These are phyloP conservation scores for Hycleus phaleratus DNA, from an alignment of 1,140 invertebrate species.

Conservation along the genomic window DNA sequence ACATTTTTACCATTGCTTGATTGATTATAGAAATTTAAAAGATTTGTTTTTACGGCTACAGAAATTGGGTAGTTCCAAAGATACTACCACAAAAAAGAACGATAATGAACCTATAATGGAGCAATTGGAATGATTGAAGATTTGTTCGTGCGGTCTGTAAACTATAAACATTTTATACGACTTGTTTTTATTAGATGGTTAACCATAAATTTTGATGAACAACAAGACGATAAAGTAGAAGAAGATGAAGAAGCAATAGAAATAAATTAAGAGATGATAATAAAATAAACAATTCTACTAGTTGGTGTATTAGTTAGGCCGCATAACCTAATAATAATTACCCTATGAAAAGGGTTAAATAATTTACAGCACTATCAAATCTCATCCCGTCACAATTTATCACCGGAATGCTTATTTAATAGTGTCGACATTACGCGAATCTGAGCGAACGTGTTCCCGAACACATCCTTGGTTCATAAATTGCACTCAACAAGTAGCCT, in stretches of 20 bases:
- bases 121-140: too few species aligned
- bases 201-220: too few species aligned
- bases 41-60: too few species aligned
- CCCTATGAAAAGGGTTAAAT: slow-evolving; percentile 41
- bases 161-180: too few species aligned
- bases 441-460: slow-evolving; percentile 30
- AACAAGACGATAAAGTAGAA: too few species aligned
- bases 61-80: too few species aligned
- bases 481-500: slow-evolving; percentile 43
- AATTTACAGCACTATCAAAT: slow-evolving; percentile 44
- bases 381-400: slow-evolving; percentile 42
- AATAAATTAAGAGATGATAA: slow-evolving; percentile 26
- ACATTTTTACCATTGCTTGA: too few species aligned
- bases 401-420: slow-evolving; percentile 43
- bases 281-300: slow-evolving; percentile 28
- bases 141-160: too few species aligned
- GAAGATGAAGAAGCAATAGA: background rate
- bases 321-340: slow-evolving; percentile 40
- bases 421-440: slow-evolving; percentile 32
- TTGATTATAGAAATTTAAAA: too few species aligned
- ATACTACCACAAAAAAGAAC: too few species aligned
- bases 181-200: too few species aligned
- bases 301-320: slow-evolving; percentile 19
- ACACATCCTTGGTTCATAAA: slow-evolving; percentile 39
- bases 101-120: too few species aligned